Evolutionary conservation across 2,888 invertebrate genomes (phyloP).

Genomic region (Aleiodes testaceus): DNA sequence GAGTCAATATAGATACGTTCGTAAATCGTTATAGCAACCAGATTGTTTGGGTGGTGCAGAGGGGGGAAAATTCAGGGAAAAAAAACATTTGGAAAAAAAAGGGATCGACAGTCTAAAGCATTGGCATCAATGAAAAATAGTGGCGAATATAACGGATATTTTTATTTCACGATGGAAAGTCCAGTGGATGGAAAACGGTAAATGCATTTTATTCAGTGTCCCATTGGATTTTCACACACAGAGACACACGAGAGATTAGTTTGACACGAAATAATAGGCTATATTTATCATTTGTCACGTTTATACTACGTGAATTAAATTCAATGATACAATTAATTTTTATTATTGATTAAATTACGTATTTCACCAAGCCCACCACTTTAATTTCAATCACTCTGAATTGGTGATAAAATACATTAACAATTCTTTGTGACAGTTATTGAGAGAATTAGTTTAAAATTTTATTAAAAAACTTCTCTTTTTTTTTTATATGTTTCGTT

Average conservation of each 20-base stretch:
- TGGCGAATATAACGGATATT: background rate
- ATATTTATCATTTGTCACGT: conserved; percentile 34
- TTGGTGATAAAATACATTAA: conserved; percentile 45
- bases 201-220: conserved; percentile 10
- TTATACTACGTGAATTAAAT: conserved; percentile 18
- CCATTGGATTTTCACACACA: conserved; percentile 20
- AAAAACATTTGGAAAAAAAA: background rate
- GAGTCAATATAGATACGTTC: conserved; percentile 19
- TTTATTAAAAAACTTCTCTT: no score
- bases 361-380: background rate
- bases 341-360: background rate
- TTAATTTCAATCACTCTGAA: background rate
- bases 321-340: conserved; percentile 35
- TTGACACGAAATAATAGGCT: conserved; percentile 23
- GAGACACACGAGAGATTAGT: conserved; percentile 26
- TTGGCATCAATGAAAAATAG: conserved; percentile 15
- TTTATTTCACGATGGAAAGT: no score
- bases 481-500: conserved; percentile 14
- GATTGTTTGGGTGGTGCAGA: background rate
- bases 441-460: no score
- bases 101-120: background rate
- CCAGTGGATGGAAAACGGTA: background rate
- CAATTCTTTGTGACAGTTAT: conserved; percentile 47
- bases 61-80: background rate
- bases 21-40: conserved; percentile 12